These are phyloP conservation scores for Clinocottus analis DNA, from an alignment of 2,113 vertebrate species.

Conservation along the genomic window DNA sequence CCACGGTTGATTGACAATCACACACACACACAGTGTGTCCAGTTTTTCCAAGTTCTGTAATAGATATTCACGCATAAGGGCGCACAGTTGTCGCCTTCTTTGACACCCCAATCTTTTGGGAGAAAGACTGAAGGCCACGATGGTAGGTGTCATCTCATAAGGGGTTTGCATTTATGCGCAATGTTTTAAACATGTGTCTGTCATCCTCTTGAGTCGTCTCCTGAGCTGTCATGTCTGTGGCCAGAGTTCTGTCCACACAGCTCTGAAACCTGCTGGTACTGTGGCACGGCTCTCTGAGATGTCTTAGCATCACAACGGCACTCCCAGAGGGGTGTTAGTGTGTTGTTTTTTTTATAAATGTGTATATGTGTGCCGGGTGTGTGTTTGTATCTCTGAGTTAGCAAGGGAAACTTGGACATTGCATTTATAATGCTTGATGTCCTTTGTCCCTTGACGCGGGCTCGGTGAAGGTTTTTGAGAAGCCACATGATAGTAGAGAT, in stretches of 20 bases:
- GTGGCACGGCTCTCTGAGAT: conserved; percentile 55
- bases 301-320: conserved; percentile 34
- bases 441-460: conserved; percentile 57
- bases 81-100: conserved; percentile 38
- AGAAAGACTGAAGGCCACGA: conserved; percentile 31
- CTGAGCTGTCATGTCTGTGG: conserved; percentile 58
- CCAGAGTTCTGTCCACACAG: conserved; percentile 66
- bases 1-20: conserved; percentile 2
- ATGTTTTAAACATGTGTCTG: conserved; percentile 81
- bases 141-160: conserved; percentile 58
- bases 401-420: conserved; percentile 33
- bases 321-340: conserved; percentile 50
- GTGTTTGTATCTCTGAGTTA: conserved; percentile 42
- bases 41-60: conserved; percentile 12
- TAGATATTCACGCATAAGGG: conserved; percentile 36
- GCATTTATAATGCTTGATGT: conserved; percentile 65
- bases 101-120: conserved; percentile 55
- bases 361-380: background rate
- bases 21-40: conserved; percentile 10
- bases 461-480: conserved; percentile 63
- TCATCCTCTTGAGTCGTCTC: conserved; percentile 59
- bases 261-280: conserved; percentile 62
- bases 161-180: conserved; percentile 69
- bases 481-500: conserved; percentile 67
- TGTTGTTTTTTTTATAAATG: conserved; percentile 13